Percentiles rank a stretch among this genome's conserved stretches.
Conservation (phyloP, 2,888 invertebrate genomes). For the Allophyes oxyacanthae region DNA sequence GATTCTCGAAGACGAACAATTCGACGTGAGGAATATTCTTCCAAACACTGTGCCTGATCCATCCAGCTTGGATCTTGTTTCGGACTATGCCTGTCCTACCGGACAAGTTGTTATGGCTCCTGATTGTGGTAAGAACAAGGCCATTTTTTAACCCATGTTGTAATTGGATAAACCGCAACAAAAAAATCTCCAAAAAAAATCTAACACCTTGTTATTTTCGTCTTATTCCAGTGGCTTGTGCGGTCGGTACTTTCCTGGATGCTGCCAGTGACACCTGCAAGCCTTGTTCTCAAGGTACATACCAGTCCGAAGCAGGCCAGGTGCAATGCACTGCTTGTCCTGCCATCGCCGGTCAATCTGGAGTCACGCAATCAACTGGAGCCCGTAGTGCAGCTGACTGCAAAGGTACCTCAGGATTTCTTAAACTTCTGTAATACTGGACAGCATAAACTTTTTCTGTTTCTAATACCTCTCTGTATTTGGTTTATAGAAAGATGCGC, state of each 20-base stretch:
- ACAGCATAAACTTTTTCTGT: neutral
- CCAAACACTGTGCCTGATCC: conserved; percentile 98
- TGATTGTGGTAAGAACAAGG: conserved; percentile 93
- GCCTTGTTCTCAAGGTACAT: conserved; percentile 96
- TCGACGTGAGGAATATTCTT: conserved; percentile 97
- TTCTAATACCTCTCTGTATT: neutral
- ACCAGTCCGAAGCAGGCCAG: conserved; percentile 98
- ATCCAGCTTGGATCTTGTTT: conserved; percentile 95
- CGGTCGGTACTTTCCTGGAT: conserved; percentile 96
- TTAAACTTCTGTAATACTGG: no score
- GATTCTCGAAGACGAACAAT: conserved; percentile 97
- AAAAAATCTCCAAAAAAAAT: neutral
- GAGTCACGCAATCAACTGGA: conserved; percentile 96
- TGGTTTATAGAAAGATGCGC: conserved; percentile 93
- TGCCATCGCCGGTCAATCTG: conserved; percentile 95
- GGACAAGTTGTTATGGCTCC: conserved; percentile 98
- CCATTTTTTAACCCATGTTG: no score
- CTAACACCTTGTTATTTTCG: neutral
- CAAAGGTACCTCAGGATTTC: conserved; percentile 89
- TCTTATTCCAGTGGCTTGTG: conserved; percentile 93
- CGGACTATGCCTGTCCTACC: conserved; percentile 97
- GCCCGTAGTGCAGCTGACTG: conserved; percentile 96
- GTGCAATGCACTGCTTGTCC: conserved; percentile 97
- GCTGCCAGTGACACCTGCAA: conserved; percentile 93
- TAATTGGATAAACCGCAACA: no score